phyloP scores from a whole-genome alignment of 2,797 vertebrate species.

The Lateolabrax maculatus region DNA sequence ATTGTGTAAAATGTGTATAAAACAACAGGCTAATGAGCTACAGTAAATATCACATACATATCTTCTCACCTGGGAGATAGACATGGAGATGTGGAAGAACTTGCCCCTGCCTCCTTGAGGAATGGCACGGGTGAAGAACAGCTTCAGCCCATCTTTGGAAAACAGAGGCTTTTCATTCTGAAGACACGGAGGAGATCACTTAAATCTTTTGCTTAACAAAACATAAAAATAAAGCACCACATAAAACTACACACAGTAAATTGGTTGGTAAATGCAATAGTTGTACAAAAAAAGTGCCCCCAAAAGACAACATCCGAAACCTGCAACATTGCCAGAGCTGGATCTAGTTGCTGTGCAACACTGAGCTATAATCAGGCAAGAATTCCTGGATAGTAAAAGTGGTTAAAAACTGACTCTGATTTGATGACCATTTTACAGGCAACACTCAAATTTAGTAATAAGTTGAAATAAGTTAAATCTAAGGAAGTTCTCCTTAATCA shows the following conservation, averaged over 20 bases:
- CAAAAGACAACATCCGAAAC: background rate
- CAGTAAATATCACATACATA: background rate
- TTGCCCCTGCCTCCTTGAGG: slow-evolving; percentile 94
- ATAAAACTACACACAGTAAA: background rate
- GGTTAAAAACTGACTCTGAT: slow-evolving; percentile 16
- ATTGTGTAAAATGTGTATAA: background rate
- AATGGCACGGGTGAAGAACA: slow-evolving; percentile 95
- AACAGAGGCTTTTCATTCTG: slow-evolving; percentile 96
- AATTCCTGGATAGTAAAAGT: slow-evolving; percentile 5
- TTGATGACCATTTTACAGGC: background rate
- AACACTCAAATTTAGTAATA: background rate
- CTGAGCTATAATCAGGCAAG: background rate
- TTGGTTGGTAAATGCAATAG: background rate
- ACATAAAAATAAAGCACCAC: background rate
- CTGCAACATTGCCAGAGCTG: background rate
- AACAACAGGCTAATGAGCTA: background rate
- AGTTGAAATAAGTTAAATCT: background rate
- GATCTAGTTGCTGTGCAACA: background rate
- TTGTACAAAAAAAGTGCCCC: background rate
- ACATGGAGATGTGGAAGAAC: slow-evolving; percentile 97
- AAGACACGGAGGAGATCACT: slow-evolving; percentile 9
- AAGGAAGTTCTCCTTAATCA: background rate
- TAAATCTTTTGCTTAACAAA: background rate
- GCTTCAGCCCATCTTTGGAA: slow-evolving; percentile 92
- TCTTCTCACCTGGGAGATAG: slow-evolving; percentile 90